Percentiles rank a stretch among this genome's conserved stretches.
Evolutionary conservation across 2,888 invertebrate genomes (phyloP).

Genomic region (Melikaiella ostensackeni): DNA sequence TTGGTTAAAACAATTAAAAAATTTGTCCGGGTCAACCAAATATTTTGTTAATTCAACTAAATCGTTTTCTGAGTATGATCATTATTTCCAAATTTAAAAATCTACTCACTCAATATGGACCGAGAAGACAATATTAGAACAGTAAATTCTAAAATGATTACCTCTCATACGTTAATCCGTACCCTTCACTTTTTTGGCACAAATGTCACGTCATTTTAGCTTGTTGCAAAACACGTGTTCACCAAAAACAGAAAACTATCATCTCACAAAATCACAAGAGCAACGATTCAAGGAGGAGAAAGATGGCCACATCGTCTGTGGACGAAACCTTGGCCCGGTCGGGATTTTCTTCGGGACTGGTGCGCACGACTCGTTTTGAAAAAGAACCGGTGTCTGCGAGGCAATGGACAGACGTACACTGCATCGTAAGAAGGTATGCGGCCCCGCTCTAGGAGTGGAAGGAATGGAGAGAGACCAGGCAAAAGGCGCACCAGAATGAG

Average conservation of each 20-base stretch:
- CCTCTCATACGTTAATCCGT: constrained; percentile 37
- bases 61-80: too few relatives aligned
- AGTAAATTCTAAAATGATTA: not conserved
- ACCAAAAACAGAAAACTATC: constrained; percentile 17
- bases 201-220: constrained; percentile 30
- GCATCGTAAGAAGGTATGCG: constrained; percentile 75
- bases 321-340: constrained; percentile 29
- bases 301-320: constrained; percentile 33
- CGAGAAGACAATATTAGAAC: not conserved
- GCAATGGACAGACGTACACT: constrained; percentile 72
- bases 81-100: not conserved
- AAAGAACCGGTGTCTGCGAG: constrained; percentile 71
- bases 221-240: constrained; percentile 16
- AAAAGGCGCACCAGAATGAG: constrained; percentile 21
- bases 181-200: constrained; percentile 10
- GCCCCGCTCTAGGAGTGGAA: constrained; percentile 71
- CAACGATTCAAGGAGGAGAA: constrained; percentile 9
- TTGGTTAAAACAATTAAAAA: too few relatives aligned
- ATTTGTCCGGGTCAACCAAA: too few relatives aligned
- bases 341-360: constrained; percentile 24
- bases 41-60: too few relatives aligned
- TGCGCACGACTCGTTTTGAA: constrained; percentile 46
- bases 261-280: constrained; percentile 8
- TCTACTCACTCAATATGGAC: not conserved
- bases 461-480: constrained; percentile 63